Conservation (phyloP, 1,140 invertebrate genomes). For the Brachionus plicatilis region DNA sequence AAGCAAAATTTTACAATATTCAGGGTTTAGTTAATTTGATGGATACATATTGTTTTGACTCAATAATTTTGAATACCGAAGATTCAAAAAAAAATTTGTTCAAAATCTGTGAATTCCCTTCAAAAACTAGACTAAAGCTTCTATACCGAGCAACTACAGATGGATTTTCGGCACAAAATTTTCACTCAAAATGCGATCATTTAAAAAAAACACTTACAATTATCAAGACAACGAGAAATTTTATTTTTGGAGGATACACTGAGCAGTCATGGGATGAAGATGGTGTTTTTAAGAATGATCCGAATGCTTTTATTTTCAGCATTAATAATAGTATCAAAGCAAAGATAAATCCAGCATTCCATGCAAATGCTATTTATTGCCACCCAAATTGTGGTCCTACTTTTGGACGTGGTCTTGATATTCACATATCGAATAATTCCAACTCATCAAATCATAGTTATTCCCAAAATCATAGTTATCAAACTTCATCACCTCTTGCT, state of each 20-base stretch:
- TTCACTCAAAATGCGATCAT: conserved; percentile 42
- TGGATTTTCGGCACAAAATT: conserved; percentile 40
- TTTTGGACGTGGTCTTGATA: not conserved
- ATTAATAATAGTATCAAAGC: not conserved
- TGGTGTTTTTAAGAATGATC: conserved; percentile 10
- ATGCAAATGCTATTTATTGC: not conserved
- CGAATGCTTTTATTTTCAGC: conserved; percentile 42
- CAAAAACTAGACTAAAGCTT: conserved; percentile 6
- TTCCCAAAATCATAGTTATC: not conserved
- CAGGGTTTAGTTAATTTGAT: not conserved
- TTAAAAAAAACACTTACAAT: conserved; percentile 42
- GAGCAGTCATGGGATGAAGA: conserved; percentile 21
- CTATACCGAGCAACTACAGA: conserved; percentile 42
- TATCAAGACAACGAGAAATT: conserved; percentile 37
- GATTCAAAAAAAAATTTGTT: not conserved
- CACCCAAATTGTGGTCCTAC: not conserved
- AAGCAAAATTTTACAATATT: conserved; percentile 31
- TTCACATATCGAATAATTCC: not conserved
- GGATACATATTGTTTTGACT: not conserved
- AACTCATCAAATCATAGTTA: not conserved
- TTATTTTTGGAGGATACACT: conserved; percentile 43
- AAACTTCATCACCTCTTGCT: not conserved
- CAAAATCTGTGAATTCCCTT: not conserved
- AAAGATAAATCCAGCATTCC: not conserved
- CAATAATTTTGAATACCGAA: not conserved